Conservation (phyloP, 2,888 invertebrate genomes). For the Cantharis nigra region DNA sequence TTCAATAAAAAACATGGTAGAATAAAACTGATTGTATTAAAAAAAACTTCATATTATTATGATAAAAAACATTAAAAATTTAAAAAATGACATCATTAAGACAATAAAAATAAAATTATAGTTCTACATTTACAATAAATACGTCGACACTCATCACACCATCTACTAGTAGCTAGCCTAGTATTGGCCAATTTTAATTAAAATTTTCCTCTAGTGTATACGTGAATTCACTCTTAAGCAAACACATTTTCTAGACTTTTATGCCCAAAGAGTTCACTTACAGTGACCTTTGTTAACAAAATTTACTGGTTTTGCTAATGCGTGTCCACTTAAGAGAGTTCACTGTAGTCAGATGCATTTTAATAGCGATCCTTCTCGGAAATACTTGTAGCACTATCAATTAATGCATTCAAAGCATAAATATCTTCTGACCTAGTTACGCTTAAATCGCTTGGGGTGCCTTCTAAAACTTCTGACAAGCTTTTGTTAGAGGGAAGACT, state of each 20-base stretch:
- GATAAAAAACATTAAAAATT: not conserved
- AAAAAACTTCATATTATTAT: not conserved
- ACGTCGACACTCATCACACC: not conserved
- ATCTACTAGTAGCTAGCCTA: not conserved
- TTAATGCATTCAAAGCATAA: constrained; percentile 22
- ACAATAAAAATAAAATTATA: not conserved
- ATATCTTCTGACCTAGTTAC: constrained; percentile 28
- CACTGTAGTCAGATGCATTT: not conserved
- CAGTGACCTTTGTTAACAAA: no score
- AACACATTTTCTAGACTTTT: no score
- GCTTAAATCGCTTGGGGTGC: constrained; percentile 42
- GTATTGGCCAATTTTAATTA: not conserved
- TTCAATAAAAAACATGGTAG: not conserved
- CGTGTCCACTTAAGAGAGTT: no score
- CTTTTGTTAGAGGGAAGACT: constrained; percentile 55
- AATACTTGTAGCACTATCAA: constrained; percentile 16
- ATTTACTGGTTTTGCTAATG: no score
- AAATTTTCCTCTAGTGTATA: no score
- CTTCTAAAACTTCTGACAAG: constrained; percentile 38
- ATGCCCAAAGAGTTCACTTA: no score
- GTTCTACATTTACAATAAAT: not conserved
- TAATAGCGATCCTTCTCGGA: constrained; percentile 9
- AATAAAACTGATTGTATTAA: not conserved
- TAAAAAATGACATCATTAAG: not conserved
- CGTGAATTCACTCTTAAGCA: no score